phyloP scores from a whole-genome alignment of 1,140 invertebrate genomes.

The Cylas formicarius region DNA sequence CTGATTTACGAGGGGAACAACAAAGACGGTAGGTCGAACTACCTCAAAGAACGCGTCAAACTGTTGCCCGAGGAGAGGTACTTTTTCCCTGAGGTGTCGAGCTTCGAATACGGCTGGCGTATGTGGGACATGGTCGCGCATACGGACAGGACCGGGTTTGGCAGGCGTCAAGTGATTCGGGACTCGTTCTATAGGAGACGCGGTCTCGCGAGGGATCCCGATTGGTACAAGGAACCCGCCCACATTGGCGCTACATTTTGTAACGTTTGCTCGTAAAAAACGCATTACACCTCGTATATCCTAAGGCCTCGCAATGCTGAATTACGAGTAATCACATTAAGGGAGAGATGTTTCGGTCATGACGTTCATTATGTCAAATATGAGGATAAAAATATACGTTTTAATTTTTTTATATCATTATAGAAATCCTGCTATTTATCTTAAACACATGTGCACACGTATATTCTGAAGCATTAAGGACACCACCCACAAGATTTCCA shows the following conservation, averaged over 20 bases:
- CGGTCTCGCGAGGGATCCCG: slow-evolving; percentile 34
- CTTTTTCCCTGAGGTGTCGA: slow-evolving; percentile 36
- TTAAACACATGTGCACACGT: no score
- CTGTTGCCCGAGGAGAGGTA: slow-evolving; percentile 35
- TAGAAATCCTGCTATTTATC: no score
- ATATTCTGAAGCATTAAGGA: no score
- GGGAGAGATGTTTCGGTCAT: no score
- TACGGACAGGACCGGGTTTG: slow-evolving; percentile 26
- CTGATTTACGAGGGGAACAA: slow-evolving; percentile 29
- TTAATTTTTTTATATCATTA: no score
- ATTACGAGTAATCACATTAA: no score
- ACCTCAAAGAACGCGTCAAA: slow-evolving; percentile 29
- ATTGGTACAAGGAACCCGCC: slow-evolving; percentile 37
- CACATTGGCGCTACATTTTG: slow-evolving; percentile 34
- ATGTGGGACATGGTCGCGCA: slow-evolving; percentile 33
- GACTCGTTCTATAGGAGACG: slow-evolving; percentile 38
- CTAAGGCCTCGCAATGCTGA: no score
- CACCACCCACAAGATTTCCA: no score
- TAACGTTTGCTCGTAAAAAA: no score
- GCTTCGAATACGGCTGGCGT: slow-evolving; percentile 38
- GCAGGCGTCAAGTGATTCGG: slow-evolving; percentile 35
- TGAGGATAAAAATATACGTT: no score
- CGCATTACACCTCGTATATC: no score
- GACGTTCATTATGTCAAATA: no score
- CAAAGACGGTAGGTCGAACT: slow-evolving; percentile 29